A percentile compares a stretch with the other conserved stretches of the same genome.
Conservation (phyloP, 2,888 invertebrate genomes). For the Aelia acuminata region DNA sequence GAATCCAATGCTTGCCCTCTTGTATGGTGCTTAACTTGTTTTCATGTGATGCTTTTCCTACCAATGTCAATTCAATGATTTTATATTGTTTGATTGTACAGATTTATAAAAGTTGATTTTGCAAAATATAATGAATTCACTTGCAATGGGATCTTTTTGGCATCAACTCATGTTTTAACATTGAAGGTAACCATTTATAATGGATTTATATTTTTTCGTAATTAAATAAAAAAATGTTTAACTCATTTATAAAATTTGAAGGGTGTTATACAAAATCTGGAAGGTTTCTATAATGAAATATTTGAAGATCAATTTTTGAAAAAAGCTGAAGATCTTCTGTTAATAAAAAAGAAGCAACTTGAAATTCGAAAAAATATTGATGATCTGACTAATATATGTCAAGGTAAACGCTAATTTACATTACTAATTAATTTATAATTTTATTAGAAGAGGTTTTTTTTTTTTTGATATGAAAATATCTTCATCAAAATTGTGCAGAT, state of each 20-base stretch:
- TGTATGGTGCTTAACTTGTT: too few relatives aligned
- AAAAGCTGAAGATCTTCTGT: constrained; percentile 17
- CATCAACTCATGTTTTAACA: not conserved
- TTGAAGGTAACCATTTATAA: constrained; percentile 25
- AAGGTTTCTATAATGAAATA: constrained; percentile 10
- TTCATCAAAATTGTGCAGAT: too few relatives aligned
- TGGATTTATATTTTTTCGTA: not conserved
- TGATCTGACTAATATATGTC: constrained; percentile 44
- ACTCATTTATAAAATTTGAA: not conserved
- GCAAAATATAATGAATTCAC: constrained; percentile 51
- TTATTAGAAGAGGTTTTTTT: not conserved
- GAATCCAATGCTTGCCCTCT: too few relatives aligned
- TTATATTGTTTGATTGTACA: not conserved
- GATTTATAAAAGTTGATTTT: constrained; percentile 40
- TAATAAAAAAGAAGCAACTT: not conserved
- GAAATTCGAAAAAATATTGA: constrained; percentile 20
- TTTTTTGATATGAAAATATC: too few relatives aligned
- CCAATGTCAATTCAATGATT: not conserved
- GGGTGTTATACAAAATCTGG: constrained; percentile 14
- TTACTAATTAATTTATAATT: not conserved
- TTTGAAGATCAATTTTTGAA: constrained; percentile 5
- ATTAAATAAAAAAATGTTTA: not conserved
- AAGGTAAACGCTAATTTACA: constrained; percentile 41
- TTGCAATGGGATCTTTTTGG: constrained; percentile 43
- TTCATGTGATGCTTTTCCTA: too few relatives aligned